Conservation (phyloP, 2,113 vertebrate species). For the Spizaetus ornatus region DNA sequence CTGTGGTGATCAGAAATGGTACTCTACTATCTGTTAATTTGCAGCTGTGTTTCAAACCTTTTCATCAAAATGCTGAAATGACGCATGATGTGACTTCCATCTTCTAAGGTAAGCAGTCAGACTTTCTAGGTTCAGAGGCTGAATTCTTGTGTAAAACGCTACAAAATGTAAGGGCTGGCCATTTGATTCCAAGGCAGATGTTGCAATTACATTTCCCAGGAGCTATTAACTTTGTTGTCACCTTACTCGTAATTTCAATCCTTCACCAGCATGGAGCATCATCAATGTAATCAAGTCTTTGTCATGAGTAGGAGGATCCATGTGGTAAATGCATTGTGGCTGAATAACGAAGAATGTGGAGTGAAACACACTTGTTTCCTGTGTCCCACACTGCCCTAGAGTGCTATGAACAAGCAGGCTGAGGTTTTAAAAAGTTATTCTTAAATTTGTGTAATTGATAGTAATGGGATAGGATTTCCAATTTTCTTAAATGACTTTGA, state of each 20-base stretch:
- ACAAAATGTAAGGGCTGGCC: not conserved
- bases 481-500: not conserved
- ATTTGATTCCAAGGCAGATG: not conserved
- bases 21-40: not conserved
- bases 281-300: not conserved
- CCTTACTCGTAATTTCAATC: not conserved
- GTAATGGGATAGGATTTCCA: not conserved
- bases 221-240: not conserved
- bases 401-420: not conserved
- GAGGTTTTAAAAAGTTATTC: not conserved
- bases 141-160: not conserved
- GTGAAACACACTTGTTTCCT: not conserved
- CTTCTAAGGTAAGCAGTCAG: not conserved
- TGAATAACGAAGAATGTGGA: not conserved
- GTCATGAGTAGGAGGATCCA: not conserved
- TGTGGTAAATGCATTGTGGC: not conserved
- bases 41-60: not conserved
- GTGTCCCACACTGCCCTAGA: not conserved
- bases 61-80: not conserved
- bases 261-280: not conserved
- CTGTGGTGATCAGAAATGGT: not conserved
- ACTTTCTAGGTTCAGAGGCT: not conserved
- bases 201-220: not conserved
- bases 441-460: not conserved
- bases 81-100: not conserved